Evolutionary conservation across 2,888 invertebrate genomes (phyloP).

Genomic region (Oxytorus armatus): DNA sequence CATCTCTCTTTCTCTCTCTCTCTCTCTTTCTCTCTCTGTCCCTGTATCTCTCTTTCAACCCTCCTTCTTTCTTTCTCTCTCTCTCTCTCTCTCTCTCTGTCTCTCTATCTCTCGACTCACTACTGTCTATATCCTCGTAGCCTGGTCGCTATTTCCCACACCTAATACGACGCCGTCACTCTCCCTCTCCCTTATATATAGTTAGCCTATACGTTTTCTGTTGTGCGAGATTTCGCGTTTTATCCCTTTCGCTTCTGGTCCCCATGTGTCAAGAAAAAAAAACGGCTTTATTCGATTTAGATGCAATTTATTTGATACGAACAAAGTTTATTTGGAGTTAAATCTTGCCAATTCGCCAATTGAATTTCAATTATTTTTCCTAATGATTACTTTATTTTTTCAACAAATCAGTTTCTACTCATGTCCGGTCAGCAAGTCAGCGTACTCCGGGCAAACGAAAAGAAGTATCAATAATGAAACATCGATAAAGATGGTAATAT

Average conservation of each 20-base stretch:
- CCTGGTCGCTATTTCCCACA: constrained; percentile 39
- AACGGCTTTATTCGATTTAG: not conserved
- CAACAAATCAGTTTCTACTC: no score
- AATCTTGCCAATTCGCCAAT: not conserved
- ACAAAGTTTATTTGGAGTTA: not conserved
- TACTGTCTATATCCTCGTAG: constrained; percentile 38
- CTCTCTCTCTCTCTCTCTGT: constrained; percentile 41
- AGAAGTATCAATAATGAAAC: no score
- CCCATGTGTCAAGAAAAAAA: not conserved
- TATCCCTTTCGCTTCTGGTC: not conserved
- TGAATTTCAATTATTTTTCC: not conserved
- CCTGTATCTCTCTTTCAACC: constrained; percentile 26
- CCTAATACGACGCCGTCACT: constrained; percentile 29
- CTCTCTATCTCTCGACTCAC: constrained; percentile 28
- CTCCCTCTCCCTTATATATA: constrained; percentile 11
- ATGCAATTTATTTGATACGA: not conserved
- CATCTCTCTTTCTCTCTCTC: constrained; percentile 34
- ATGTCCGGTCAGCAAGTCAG: no score
- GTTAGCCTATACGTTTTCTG: constrained; percentile 17
- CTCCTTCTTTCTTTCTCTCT: constrained; percentile 29
- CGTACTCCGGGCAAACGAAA: no score
- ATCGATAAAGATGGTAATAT: no score
- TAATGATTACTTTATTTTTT: not conserved
- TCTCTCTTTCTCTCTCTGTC: constrained; percentile 32
- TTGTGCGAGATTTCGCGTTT: constrained; percentile 38